A percentile compares a stretch with the other conserved stretches of the same genome.
Evolutionary conservation across 2,888 invertebrate genomes (phyloP).

Genomic region (Eilema sororculum): DNA sequence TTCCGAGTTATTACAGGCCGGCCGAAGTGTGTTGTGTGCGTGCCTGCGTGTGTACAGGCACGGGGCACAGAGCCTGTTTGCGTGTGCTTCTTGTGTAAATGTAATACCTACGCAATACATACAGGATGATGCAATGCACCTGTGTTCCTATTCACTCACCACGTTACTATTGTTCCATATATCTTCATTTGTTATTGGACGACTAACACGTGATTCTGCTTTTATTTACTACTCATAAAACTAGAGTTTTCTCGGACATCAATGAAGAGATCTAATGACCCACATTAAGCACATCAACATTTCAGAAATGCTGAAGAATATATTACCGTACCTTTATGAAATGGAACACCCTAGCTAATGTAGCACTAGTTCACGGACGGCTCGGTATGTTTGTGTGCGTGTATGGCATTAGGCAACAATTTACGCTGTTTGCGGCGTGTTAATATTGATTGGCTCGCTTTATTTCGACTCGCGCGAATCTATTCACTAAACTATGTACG

Average conservation of each 20-base stretch:
- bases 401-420: slow-evolving; percentile 86
- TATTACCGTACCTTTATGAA: slow-evolving; percentile 23
- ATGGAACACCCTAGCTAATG: slow-evolving; percentile 70
- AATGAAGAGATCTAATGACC: slow-evolving; percentile 10
- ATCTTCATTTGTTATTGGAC: slow-evolving; percentile 11
- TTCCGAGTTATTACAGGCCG: slow-evolving; percentile 87
- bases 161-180: slow-evolving; percentile 11
- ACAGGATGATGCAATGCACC: slow-evolving; percentile 74
- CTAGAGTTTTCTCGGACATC: slow-evolving; percentile 11
- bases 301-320: slow-evolving; percentile 22
- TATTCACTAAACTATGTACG: slow-evolving; percentile 76
- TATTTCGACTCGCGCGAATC: slow-evolving; percentile 85
- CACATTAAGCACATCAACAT: neutral
- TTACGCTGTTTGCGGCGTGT: slow-evolving; percentile 87
- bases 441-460: slow-evolving; percentile 87
- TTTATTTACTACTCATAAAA: slow-evolving; percentile 25
- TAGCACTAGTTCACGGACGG: slow-evolving; percentile 69
- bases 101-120: slow-evolving; percentile 67
- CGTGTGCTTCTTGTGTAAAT: slow-evolving; percentile 80
- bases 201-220: slow-evolving; percentile 14
- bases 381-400: slow-evolving; percentile 69
- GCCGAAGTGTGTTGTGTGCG: slow-evolving; percentile 72
- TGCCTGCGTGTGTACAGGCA: slow-evolving; percentile 60
- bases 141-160: slow-evolving; percentile 45
- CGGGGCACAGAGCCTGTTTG: slow-evolving; percentile 57